phyloP scores from a whole-genome alignment of 2,888 invertebrate genomes.

The Drosophila demipolita region DNA sequence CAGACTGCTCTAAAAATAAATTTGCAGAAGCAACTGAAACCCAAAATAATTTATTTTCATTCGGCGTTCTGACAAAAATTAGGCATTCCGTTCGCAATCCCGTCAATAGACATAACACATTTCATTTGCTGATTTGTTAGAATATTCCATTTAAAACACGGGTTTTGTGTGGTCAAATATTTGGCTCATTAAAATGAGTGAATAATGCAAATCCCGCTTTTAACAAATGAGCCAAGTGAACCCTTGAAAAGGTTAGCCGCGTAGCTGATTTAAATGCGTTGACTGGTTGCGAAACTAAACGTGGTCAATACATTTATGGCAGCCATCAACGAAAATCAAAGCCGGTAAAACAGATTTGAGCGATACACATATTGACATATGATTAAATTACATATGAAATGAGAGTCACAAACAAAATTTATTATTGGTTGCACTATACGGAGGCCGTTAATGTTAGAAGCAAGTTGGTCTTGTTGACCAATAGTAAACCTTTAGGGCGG shows the following conservation, averaged over 20 bases:
- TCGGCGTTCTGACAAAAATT: not conserved
- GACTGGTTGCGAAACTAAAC: conserved; percentile 37
- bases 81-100: not conserved
- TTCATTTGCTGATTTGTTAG: conserved; percentile 32
- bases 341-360: conserved; percentile 55
- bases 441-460: conserved; percentile 61
- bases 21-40: not conserved
- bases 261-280: conserved; percentile 23
- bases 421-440: conserved; percentile 41
- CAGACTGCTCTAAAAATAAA: not conserved
- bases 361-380: conserved; percentile 49
- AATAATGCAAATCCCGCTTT: conserved; percentile 52
- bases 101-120: not conserved
- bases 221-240: conserved; percentile 13
- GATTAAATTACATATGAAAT: conserved; percentile 51
- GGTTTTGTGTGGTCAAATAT: conserved; percentile 50
- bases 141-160: not conserved
- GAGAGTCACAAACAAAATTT: conserved; percentile 60
- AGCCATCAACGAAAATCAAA: conserved; percentile 56
- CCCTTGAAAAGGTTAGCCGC: conserved; percentile 10
- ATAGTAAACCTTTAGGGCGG: conserved; percentile 15
- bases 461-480: conserved; percentile 23
- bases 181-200: conserved; percentile 77
- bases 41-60: not conserved
- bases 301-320: conserved; percentile 50